These are phyloP conservation scores for Platanista minor DNA, from an alignment of 2,113 vertebrate species.

Conservation along the genomic window DNA sequence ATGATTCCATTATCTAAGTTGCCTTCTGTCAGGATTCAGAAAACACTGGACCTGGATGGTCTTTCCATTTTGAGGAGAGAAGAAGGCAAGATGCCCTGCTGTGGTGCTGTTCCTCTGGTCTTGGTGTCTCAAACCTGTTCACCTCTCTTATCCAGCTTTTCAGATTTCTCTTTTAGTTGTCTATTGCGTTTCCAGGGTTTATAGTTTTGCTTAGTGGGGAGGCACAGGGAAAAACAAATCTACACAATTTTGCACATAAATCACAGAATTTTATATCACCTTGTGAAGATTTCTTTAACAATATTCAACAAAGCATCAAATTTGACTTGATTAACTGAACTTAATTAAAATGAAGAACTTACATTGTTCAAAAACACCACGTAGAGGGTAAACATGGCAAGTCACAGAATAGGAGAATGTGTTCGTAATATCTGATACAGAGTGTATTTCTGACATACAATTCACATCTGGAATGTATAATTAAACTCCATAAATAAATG, in stretches of 20 bases:
- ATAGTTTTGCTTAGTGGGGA: not conserved
- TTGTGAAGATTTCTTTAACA: not conserved
- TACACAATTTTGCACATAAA: not conserved
- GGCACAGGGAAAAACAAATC: not conserved
- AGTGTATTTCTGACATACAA: not conserved
- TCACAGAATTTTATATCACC: not conserved
- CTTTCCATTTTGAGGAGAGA: not conserved
- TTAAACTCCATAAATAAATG: not conserved
- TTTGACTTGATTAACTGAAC: not conserved
- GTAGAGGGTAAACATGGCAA: not conserved
- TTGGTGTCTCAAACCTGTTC: not conserved
- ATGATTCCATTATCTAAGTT: not conserved
- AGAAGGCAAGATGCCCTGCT: not conserved
- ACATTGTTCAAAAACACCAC: not conserved
- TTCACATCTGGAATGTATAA: not conserved
- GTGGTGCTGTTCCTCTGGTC: not conserved
- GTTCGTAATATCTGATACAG: not conserved
- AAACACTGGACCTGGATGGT: not conserved
- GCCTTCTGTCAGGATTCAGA: not conserved
- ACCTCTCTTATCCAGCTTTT: not conserved
- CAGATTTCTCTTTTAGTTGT: not conserved
- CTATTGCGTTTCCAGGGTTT: not conserved
- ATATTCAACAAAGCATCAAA: not conserved
- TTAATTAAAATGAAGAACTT: not conserved
- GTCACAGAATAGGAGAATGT: not conserved